A percentile compares a stretch with the other conserved stretches of the same genome.
Conservation (phyloP, 2,888 invertebrate species). For the Caenorhabditis sinica region DNA sequence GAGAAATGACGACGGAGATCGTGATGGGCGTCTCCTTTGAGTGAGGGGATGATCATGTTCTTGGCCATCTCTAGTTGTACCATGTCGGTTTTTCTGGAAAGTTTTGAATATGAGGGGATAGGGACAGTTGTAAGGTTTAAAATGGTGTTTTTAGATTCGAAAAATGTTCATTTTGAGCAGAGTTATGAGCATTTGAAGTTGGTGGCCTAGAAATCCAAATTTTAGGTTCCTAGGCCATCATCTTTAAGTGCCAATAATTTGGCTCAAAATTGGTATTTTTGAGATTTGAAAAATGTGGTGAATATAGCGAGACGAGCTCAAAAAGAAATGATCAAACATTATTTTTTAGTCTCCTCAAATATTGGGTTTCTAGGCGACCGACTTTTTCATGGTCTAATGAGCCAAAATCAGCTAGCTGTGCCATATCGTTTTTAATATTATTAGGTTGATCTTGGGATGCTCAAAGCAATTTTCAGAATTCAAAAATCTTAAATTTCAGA, state of each 20-base stretch:
- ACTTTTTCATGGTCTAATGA: no score
- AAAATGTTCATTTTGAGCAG: background rate
- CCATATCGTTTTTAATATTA: no score
- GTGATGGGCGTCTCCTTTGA: slow-evolving; percentile 78
- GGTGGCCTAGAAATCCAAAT: slow-evolving; percentile 11
- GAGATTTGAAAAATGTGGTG: background rate
- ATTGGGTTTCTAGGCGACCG: no score
- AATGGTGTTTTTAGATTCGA: background rate
- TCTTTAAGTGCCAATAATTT: background rate
- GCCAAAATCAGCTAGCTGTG: no score
- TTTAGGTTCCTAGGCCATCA: background rate
- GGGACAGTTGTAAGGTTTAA: background rate
- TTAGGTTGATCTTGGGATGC: no score
- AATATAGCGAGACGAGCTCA: no score
- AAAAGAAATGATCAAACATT: no score
- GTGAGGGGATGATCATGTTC: slow-evolving; percentile 76
- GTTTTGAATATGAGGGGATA: background rate
- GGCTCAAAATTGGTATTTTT: background rate
- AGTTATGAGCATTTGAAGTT: background rate
- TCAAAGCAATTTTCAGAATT: no score
- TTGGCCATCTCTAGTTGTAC: slow-evolving; percentile 78
- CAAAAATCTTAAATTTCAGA: background rate
- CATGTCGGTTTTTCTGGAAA: slow-evolving; percentile 60
- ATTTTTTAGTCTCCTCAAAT: no score
- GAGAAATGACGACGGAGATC: slow-evolving; percentile 77